Percentiles rank a stretch among this genome's conserved stretches.
phyloP scores from a whole-genome alignment of 2,797 vertebrate genomes.

The Ctenopoma kingsleyae region DNA sequence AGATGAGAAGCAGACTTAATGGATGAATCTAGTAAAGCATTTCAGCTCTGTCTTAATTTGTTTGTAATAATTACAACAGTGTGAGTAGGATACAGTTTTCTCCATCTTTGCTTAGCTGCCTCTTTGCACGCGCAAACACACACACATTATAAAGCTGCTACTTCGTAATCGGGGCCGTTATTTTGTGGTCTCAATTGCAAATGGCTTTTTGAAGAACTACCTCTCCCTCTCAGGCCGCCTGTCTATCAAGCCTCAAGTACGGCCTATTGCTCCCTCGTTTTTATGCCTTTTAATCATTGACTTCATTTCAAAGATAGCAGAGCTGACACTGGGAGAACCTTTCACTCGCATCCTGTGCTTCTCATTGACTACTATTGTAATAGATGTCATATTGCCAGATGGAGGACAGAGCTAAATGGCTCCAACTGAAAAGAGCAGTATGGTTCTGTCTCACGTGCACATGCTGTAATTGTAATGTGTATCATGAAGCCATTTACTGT shows the following conservation, averaged over 20 bases:
- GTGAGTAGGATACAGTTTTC: slow-evolving; percentile 7
- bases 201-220: slow-evolving; percentile 53
- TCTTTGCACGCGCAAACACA: not conserved
- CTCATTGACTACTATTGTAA: slow-evolving; percentile 65
- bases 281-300: slow-evolving; percentile 61
- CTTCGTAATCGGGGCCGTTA: slow-evolving; percentile 45
- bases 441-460: slow-evolving; percentile 46
- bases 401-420: slow-evolving; percentile 47
- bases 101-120: slow-evolving; percentile 25
- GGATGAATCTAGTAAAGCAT: slow-evolving; percentile 14
- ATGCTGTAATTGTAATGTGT: slow-evolving; percentile 36
- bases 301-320: slow-evolving; percentile 58
- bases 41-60: slow-evolving; percentile 24
- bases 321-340: slow-evolving; percentile 61
- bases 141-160: not conserved
- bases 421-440: slow-evolving; percentile 58
- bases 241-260: slow-evolving; percentile 35
- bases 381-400: slow-evolving; percentile 64
- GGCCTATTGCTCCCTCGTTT: slow-evolving; percentile 46
- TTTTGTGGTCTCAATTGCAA: slow-evolving; percentile 36
- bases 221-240: slow-evolving; percentile 30
- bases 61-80: slow-evolving; percentile 31
- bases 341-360: slow-evolving; percentile 55
- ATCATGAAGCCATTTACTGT: slow-evolving; percentile 61
- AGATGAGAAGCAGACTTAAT: slow-evolving; percentile 29